A percentile compares a stretch with the other conserved stretches of the same genome.
These are phyloP conservation scores for Chalcis sispes DNA, from an alignment of 2,888 invertebrate genomes.

Conservation along the genomic window DNA sequence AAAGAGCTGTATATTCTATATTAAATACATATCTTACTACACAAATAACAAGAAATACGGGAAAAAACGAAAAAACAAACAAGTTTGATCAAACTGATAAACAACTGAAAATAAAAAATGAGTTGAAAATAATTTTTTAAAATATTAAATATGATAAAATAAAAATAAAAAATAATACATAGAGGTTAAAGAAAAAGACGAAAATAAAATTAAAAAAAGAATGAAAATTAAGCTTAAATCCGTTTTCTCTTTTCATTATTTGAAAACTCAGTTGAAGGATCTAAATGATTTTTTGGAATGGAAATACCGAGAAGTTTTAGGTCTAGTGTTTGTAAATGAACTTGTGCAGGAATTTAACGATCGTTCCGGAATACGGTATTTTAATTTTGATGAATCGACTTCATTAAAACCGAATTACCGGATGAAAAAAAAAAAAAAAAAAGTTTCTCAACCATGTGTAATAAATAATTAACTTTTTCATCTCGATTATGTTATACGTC, in stretches of 20 bases:
- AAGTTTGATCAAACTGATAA: no score
- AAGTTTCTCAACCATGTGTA: neutral
- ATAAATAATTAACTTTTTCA: constrained; percentile 9
- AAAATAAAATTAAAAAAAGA: neutral
- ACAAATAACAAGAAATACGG: no score
- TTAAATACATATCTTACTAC: no score
- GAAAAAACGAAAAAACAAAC: no score
- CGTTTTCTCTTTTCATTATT: no score
- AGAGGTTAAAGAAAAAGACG: neutral
- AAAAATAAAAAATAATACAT: neutral
- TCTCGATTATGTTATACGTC: neutral
- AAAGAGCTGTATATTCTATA: neutral
- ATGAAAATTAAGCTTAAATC: neutral
- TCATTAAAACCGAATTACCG: constrained; percentile 17
- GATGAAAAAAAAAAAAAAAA: neutral
- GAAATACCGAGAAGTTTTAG: neutral
- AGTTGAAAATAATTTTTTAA: neutral
- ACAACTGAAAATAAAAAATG: no score
- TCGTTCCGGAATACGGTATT: neutral
- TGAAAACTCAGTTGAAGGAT: no score
- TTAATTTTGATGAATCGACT: constrained; percentile 2
- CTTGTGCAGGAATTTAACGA: neutral
- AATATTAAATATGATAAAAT: neutral
- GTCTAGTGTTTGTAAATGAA: neutral
- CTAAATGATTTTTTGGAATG: no score